phyloP scores from a whole-genome alignment of 2,113 vertebrate species.

The Petrocephalus microphthalmus region DNA sequence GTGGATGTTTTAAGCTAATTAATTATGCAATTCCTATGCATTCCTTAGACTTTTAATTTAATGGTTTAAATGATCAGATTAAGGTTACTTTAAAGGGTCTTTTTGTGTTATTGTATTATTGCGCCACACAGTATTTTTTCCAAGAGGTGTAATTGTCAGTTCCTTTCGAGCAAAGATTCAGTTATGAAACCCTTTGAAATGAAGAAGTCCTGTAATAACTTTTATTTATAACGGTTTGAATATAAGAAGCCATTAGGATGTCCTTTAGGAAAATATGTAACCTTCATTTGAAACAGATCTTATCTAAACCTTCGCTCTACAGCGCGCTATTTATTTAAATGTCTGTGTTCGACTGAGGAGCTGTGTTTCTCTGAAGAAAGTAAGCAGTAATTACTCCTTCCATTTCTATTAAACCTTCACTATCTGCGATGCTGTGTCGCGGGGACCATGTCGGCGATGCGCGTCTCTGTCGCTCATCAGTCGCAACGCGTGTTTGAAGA shows the following conservation, averaged over 20 bases:
- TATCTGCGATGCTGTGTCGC: background rate
- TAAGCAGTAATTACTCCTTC: conserved; percentile 1
- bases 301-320: conserved; percentile 4
- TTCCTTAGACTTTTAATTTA: background rate
- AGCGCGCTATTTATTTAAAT: conserved; percentile 12
- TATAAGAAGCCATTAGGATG: conserved; percentile 18
- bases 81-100: background rate
- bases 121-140: background rate
- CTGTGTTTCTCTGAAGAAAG: background rate
- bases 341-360: background rate
- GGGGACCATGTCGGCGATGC: background rate
- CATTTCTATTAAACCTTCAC: conserved; percentile 4
- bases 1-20: background rate
- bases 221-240: conserved; percentile 16
- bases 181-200: background rate
- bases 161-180: background rate
- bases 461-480: background rate
- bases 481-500: background rate
- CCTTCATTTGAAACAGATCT: conserved; percentile 15
- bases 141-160: background rate
- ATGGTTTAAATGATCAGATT: background rate
- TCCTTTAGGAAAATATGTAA: conserved; percentile 11
- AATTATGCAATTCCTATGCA: background rate
- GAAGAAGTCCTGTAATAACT: background rate
- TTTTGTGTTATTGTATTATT: background rate